Evolutionary conservation across 2,888 invertebrate species (phyloP).

Genomic region (Metallyticus violacea): DNA sequence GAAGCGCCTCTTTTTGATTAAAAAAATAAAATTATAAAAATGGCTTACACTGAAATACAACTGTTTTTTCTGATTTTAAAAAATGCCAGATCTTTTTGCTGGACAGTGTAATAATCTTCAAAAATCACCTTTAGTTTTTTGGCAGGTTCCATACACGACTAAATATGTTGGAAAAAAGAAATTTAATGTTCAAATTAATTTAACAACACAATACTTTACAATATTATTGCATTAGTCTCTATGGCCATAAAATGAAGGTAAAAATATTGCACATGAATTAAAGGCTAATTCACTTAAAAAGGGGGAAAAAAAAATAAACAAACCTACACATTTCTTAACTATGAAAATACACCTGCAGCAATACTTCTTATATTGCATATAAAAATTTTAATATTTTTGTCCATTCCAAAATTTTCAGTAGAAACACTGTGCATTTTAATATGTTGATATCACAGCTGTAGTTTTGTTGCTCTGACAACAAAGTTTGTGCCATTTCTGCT

Average conservation of each 20-base stretch:
- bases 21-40: too few species aligned
- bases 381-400: background rate
- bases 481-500: background rate
- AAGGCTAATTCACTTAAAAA: background rate
- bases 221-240: background rate
- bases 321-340: too few species aligned
- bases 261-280: background rate
- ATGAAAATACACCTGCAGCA: background rate
- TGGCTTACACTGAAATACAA: too few species aligned
- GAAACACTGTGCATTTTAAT: background rate
- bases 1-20: too few species aligned
- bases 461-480: background rate
- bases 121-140: too few species aligned
- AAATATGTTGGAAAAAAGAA: too few species aligned
- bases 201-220: background rate
- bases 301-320: background rate
- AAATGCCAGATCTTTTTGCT: too few species aligned
- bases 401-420: background rate
- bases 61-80: too few species aligned
- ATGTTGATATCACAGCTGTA: background rate
- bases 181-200: too few species aligned
- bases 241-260: background rate
- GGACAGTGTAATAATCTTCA: too few species aligned
- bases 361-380: background rate
- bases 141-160: too few species aligned